These are phyloP conservation scores for Casuarius casuarius DNA, from an alignment of 2,113 vertebrate species.

Conservation along the genomic window DNA sequence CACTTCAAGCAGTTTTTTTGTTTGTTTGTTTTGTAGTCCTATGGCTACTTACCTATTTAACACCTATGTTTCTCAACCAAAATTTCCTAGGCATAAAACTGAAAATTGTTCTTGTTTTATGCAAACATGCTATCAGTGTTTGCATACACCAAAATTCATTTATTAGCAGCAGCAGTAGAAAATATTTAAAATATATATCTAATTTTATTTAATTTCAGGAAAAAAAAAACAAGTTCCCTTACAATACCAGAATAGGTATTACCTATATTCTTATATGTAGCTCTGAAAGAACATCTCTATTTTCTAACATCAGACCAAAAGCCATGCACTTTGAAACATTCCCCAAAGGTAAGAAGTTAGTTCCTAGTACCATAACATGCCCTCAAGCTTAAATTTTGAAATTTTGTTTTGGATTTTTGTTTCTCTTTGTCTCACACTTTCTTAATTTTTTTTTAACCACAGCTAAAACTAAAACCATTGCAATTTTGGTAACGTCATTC, in stretches of 20 bases:
- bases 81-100: background rate
- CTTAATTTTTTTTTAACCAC: background rate
- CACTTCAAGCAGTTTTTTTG: background rate
- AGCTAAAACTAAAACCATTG: background rate
- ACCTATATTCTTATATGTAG: background rate
- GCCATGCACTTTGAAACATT: background rate
- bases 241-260: background rate
- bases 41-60: background rate
- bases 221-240: background rate
- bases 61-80: background rate
- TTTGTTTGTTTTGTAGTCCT: background rate
- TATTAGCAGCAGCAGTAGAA: background rate
- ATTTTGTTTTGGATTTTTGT: background rate
- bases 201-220: background rate
- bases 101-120: background rate
- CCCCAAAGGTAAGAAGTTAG: background rate
- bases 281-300: background rate
- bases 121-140: background rate
- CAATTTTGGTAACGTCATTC: background rate
- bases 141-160: background rate
- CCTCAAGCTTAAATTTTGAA: background rate
- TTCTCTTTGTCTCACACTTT: background rate
- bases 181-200: background rate
- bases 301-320: background rate
- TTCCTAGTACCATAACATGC: background rate